phyloP scores from a whole-genome alignment of 64 coral and sea anemone species.

The Dendrophyllia cribrosa region DNA sequence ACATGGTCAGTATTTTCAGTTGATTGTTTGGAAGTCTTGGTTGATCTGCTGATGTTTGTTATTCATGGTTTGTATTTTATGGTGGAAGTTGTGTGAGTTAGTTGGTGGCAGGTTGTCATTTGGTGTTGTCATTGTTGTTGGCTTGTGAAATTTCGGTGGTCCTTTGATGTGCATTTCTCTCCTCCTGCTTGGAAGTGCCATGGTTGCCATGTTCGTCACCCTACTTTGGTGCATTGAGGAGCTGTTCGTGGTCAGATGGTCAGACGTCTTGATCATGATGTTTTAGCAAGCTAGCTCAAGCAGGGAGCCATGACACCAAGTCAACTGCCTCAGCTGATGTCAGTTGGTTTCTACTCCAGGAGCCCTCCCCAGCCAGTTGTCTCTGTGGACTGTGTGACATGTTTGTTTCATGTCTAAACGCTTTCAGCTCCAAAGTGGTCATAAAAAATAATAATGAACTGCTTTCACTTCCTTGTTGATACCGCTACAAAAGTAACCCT shows the following conservation, averaged over 20 bases:
- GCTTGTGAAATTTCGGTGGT: background rate
- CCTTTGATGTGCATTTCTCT: background rate
- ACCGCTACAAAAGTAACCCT: too few species aligned
- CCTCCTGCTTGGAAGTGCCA: conserved; percentile 44
- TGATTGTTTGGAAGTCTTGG: too few species aligned
- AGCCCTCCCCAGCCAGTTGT: background rate
- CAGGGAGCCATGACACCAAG: conserved; percentile 29
- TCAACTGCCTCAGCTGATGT: conserved; percentile 40
- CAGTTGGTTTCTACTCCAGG: conserved; percentile 40
- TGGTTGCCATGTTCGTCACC: conserved; percentile 16
- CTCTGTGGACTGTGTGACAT: conserved; percentile 20
- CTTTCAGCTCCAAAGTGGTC: conserved; percentile 21
- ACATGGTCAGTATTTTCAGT: too few species aligned
- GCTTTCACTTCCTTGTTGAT: too few species aligned
- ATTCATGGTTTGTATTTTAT: background rate
- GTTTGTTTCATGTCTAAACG: conserved; percentile 11
- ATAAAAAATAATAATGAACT: too few species aligned
- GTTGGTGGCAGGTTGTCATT: background rate
- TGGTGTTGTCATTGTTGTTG: background rate
- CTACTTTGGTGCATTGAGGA: background rate
- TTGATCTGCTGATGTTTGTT: background rate
- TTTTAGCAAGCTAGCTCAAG: conserved; percentile 9
- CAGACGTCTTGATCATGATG: conserved; percentile 49
- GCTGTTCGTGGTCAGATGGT: conserved; percentile 35
- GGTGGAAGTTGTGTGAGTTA: background rate